These are phyloP conservation scores for Tenebrio molitor DNA, from an alignment of 1,140 invertebrate genomes.

Conservation along the genomic window DNA sequence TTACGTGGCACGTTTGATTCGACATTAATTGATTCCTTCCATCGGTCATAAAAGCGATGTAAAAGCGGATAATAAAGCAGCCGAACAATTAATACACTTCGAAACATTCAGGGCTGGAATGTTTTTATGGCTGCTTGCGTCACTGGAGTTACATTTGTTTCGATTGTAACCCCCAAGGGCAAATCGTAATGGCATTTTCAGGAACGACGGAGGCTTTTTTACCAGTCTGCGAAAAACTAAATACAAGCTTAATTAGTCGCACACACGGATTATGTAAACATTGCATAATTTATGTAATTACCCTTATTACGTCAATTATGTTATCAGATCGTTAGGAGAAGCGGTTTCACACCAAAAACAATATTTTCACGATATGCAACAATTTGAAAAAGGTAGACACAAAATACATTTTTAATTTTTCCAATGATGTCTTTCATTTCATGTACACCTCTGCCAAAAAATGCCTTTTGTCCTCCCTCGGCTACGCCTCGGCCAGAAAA, in stretches of 20 bases:
- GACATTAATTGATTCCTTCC: slow-evolving; percentile 39
- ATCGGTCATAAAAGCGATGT: slow-evolving; percentile 27
- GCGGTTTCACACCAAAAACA: no score
- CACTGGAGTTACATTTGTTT: slow-evolving; percentile 20
- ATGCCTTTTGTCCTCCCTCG: no score
- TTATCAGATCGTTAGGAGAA: no score
- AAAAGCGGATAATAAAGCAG: slow-evolving; percentile 19
- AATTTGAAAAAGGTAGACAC: no score
- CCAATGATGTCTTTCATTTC: no score
- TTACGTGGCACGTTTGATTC: slow-evolving; percentile 24
- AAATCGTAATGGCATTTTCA: not conserved
- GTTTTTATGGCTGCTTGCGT: slow-evolving; percentile 20
- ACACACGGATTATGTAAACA: not conserved
- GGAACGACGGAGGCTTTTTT: slow-evolving; percentile 5
- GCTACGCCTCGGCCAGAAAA: no score
- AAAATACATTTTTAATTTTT: no score
- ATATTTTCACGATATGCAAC: no score
- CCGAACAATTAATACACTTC: slow-evolving; percentile 34
- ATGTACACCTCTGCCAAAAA: no score
- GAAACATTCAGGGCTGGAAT: slow-evolving; percentile 12
- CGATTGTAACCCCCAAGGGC: slow-evolving; percentile 14
- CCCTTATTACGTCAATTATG: no score
- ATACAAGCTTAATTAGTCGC: slow-evolving; percentile 5
- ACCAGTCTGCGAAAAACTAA: not conserved
- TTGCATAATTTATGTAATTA: not conserved